Conservation (phyloP, 2,888 invertebrate species). For the Corbicula japonica region DNA sequence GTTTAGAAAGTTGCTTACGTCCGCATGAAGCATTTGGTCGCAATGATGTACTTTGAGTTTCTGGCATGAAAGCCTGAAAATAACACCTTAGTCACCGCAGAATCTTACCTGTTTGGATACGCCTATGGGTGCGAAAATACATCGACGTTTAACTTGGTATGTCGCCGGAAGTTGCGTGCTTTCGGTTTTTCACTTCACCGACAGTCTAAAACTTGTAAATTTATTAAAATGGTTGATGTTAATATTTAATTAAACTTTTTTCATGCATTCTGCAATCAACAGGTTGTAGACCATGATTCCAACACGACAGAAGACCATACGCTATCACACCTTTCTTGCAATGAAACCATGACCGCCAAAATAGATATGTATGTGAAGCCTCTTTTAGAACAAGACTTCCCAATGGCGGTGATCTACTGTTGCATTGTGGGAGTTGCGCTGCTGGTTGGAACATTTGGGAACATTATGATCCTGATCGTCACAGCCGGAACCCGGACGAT, state of each 20-base stretch:
- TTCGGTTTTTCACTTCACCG: too few relatives aligned
- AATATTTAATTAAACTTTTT: background rate
- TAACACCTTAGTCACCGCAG: too few relatives aligned
- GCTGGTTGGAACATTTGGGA: conserved; percentile 75
- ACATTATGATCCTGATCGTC: conserved; percentile 76
- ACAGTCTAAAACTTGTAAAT: background rate
- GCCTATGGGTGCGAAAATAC: too few relatives aligned
- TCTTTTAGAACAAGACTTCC: conserved; percentile 67
- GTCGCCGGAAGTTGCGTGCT: too few relatives aligned
- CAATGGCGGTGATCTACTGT: conserved; percentile 76
- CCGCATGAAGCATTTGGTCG: too few relatives aligned
- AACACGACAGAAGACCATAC: background rate
- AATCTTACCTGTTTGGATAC: too few relatives aligned
- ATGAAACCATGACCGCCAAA: conserved; percentile 6
- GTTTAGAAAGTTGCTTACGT: too few relatives aligned
- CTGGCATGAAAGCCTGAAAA: too few relatives aligned
- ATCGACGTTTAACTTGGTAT: too few relatives aligned
- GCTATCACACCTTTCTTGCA: background rate
- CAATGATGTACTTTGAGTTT: too few relatives aligned
- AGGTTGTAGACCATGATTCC: background rate
- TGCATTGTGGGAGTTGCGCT: conserved; percentile 66
- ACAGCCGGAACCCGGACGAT: conserved; percentile 65
- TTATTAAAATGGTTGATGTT: background rate
- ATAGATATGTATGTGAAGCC: conserved; percentile 46
- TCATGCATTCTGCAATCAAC: background rate